A percentile compares a stretch with the other conserved stretches of the same genome.
Evolutionary conservation across 2,113 vertebrate genomes (phyloP).

Genomic region (Philantomba maxwellii): DNA sequence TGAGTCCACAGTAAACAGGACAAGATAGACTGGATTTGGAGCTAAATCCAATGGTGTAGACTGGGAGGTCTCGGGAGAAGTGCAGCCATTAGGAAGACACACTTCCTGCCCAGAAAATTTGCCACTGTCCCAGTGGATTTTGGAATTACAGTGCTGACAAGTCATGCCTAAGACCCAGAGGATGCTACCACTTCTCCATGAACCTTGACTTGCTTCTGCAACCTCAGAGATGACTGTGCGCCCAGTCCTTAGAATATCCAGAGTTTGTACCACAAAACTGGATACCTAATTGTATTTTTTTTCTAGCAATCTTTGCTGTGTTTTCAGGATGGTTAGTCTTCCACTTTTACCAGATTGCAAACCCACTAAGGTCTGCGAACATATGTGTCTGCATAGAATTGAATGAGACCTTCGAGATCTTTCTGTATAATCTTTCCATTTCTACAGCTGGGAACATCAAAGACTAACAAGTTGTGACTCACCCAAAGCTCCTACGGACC

Average conservation of each 20-base stretch:
- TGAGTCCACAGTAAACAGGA: constrained; percentile 30
- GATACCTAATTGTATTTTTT: constrained; percentile 53
- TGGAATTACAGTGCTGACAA: background rate
- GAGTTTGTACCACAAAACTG: constrained; percentile 25
- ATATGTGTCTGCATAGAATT: background rate
- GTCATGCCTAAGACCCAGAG: background rate
- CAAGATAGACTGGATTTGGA: constrained; percentile 46
- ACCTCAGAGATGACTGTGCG: background rate
- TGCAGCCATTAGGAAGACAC: constrained; percentile 49
- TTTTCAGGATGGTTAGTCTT: constrained; percentile 54
- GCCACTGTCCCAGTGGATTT: constrained; percentile 46
- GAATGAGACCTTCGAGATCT: constrained; percentile 51
- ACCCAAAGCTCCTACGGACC: background rate
- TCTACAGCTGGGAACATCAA: background rate
- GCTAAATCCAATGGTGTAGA: constrained; percentile 7
- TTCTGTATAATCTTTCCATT: background rate
- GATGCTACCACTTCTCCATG: background rate
- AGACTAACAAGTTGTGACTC: background rate
- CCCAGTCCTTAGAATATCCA: background rate
- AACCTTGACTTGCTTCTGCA: background rate
- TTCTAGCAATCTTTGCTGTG: constrained; percentile 30
- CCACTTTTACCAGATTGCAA: constrained; percentile 44
- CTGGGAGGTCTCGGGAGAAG: constrained; percentile 19
- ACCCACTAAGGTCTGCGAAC: constrained; percentile 18
- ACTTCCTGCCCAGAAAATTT: constrained; percentile 58